Evolutionary conservation across 2,888 invertebrate species (phyloP).

Genomic region (Dilophus febrilis): DNA sequence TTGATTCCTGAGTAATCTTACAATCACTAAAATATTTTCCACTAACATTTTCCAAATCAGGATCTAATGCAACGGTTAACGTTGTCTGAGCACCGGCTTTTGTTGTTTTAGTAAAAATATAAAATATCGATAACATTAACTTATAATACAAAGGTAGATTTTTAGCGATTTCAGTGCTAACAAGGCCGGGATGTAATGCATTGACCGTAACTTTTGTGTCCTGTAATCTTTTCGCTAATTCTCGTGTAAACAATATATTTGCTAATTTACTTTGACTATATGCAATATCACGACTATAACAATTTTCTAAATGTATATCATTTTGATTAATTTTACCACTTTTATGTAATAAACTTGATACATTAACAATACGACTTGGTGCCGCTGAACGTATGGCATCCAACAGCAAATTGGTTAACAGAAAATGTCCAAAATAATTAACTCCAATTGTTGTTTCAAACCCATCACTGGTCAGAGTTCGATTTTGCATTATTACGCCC

Average conservation of each 20-base stretch:
- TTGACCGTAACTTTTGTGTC: constrained; percentile 61
- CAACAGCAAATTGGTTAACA: constrained; percentile 40
- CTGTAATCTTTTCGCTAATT: constrained; percentile 42
- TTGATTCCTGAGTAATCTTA: constrained; percentile 26
- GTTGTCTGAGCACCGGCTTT: constrained; percentile 26
- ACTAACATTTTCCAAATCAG: constrained; percentile 21
- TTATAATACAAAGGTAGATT: constrained; percentile 30
- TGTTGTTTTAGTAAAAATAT: constrained; percentile 19
- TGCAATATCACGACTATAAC: constrained; percentile 33
- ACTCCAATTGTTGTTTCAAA: constrained; percentile 48
- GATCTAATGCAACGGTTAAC: constrained; percentile 25
- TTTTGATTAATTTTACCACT: constrained; percentile 33
- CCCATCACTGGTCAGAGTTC: constrained; percentile 42
- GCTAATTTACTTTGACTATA: constrained; percentile 66
- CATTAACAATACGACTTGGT: constrained; percentile 41
- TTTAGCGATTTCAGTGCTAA: constrained; percentile 57
- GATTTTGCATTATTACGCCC: constrained; percentile 49
- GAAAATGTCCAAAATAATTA: constrained; percentile 47
- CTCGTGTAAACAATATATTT: constrained; percentile 54
- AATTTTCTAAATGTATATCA: constrained; percentile 53
- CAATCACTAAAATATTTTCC: constrained; percentile 20
- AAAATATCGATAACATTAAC: too few relatives aligned
- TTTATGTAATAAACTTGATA: constrained; percentile 39
- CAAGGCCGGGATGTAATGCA: constrained; percentile 70
- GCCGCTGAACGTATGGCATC: constrained; percentile 37